Evolutionary conservation across 1,140 invertebrate genomes (phyloP).

Genomic region (Drosophila melanica): DNA sequence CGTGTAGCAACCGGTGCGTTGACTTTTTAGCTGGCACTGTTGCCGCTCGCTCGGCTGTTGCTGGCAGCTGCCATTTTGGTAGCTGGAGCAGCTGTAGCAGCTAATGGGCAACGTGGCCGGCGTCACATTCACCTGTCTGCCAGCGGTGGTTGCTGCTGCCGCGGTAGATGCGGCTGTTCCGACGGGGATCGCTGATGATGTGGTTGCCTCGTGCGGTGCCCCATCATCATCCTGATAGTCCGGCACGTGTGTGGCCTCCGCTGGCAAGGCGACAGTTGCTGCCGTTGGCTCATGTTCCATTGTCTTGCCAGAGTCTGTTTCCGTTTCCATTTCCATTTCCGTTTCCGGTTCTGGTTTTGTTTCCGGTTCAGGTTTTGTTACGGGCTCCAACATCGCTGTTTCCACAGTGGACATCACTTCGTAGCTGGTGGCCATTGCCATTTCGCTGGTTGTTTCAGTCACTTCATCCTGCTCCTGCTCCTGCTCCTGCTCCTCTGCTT

Average conservation of each 20-base stretch:
- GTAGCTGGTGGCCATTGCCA: neutral
- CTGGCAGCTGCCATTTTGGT: constrained; percentile 29
- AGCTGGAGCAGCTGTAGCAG: constrained; percentile 50
- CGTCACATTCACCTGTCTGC: neutral
- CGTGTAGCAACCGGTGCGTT: constrained; percentile 49
- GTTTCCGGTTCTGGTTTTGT: neutral
- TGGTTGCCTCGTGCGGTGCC: neutral
- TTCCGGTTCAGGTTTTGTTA: neutral
- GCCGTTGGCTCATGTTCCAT: neutral
- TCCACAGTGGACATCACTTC: too few species aligned
- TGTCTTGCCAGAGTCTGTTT: neutral
- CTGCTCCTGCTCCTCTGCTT: constrained; percentile 7
- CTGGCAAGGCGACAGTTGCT: neutral
- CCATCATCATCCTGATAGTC: constrained; percentile 32
- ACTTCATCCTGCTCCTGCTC: neutral
- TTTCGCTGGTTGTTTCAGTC: neutral
- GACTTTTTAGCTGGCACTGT: neutral
- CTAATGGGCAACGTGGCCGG: neutral
- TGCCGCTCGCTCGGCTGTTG: constrained; percentile 10
- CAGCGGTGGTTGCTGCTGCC: neutral
- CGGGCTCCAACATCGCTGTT: neutral
- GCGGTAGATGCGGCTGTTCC: neutral
- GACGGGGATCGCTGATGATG: constrained; percentile 6
- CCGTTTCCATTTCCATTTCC: neutral
- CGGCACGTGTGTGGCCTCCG: neutral